Evolutionary conservation across 2,113 vertebrate species (phyloP).

Genomic region (Typhlomys cinereus): DNA sequence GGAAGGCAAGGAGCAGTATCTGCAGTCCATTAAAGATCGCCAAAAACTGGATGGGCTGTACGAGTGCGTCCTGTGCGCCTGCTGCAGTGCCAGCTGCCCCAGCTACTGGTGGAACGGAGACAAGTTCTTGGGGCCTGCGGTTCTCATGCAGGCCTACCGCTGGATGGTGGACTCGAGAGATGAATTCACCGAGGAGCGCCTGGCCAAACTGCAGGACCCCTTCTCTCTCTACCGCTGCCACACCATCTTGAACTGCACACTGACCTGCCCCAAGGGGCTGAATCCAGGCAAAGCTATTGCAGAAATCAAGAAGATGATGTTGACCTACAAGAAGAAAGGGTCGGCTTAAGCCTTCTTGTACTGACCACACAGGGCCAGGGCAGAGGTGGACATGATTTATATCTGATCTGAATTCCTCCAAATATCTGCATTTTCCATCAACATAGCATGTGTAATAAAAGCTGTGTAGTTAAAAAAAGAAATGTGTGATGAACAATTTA

Average conservation of each 20-base stretch:
- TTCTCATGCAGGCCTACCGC: slow-evolving; percentile 91
- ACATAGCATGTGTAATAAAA: slow-evolving; percentile 68
- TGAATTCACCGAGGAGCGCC: slow-evolving; percentile 94
- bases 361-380: accelerated
- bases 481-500: neutral
- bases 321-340: slow-evolving; percentile 90
- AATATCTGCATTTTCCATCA: neutral
- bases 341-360: slow-evolving; percentile 52
- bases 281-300: slow-evolving; percentile 98
- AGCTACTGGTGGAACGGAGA: no score
- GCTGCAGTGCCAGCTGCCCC: no score
- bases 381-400: neutral
- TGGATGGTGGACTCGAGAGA: slow-evolving; percentile 98
- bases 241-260: slow-evolving; percentile 99
- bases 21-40: slow-evolving; percentile 94
- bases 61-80: no score
- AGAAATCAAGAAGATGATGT: slow-evolving; percentile 99
- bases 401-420: slow-evolving; percentile 24
- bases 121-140: no score
- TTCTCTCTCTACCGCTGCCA: slow-evolving; percentile 98
- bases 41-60: slow-evolving; percentile 98
- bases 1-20: slow-evolving; percentile 93
- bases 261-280: slow-evolving; percentile 95
- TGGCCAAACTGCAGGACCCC: slow-evolving; percentile 95
- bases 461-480: no score